Evolutionary conservation across 1,140 invertebrate species (phyloP).

Genomic region (Leptinotarsa undecemlineata): DNA sequence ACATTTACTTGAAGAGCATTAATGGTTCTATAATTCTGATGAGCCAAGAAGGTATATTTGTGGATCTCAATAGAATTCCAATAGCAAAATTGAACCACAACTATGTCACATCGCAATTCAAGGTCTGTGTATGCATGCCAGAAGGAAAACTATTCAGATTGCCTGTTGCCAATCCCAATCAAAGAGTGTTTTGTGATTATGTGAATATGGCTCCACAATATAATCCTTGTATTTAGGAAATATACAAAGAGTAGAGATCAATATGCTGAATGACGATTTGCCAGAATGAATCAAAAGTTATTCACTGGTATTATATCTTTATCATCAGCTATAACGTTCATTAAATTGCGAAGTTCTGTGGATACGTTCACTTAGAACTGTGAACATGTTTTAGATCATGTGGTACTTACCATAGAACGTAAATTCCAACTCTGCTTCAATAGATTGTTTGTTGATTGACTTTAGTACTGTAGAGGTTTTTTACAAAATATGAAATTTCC

Average conservation of each 20-base stretch:
- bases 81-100: conserved; percentile 62
- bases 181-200: conserved; percentile 66
- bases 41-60: conserved; percentile 69
- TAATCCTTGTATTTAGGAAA: conserved; percentile 69
- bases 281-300: no score
- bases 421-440: no score
- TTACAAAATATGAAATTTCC: no score
- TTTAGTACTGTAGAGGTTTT: no score
- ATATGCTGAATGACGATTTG: no score
- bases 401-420: no score
- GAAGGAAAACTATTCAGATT: conserved; percentile 80
- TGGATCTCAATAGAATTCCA: conserved; percentile 75
- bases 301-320: no score
- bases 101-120: conserved; percentile 67
- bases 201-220: conserved; percentile 64
- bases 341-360: no score
- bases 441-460: no score
- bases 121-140: conserved; percentile 87
- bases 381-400: no score
- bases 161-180: conserved; percentile 58
- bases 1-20: conserved; percentile 76
- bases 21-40: conserved; percentile 77
- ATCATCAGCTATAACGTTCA: no score
- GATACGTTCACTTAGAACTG: no score
- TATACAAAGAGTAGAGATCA: background rate